phyloP scores from a whole-genome alignment of 2,888 invertebrate genomes.

The Seladonia tumulorum region DNA sequence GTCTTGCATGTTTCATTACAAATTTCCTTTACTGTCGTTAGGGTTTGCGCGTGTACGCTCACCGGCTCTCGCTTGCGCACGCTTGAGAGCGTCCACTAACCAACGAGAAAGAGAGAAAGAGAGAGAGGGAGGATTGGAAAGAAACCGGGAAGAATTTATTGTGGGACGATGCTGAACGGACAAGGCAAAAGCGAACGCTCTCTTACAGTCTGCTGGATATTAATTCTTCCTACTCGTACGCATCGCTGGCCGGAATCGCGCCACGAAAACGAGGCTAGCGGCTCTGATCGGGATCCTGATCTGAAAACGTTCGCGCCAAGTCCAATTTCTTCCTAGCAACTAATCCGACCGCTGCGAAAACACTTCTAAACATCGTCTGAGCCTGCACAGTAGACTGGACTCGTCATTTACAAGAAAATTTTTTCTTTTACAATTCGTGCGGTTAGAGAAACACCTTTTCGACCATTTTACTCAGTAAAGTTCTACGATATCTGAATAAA shows the following conservation, averaged over 20 bases:
- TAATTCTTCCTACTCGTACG: constrained; percentile 71
- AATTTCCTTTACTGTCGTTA: constrained; percentile 79
- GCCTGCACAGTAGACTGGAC: neutral
- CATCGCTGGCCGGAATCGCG: constrained; percentile 53
- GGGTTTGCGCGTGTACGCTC: constrained; percentile 24
- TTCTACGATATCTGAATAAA: too few species aligned
- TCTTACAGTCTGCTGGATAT: constrained; percentile 62
- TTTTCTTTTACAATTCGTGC: too few species aligned
- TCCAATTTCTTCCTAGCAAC: neutral
- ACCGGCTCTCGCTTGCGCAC: neutral
- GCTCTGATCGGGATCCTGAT: constrained; percentile 24
- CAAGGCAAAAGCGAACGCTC: constrained; percentile 69
- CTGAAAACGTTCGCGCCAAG: neutral
- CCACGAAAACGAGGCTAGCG: constrained; percentile 36
- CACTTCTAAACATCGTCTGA: neutral
- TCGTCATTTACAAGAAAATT: neutral
- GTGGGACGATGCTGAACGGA: constrained; percentile 67
- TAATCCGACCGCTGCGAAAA: neutral
- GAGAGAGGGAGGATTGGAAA: constrained; percentile 20
- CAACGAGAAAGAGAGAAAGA: neutral
- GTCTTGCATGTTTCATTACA: constrained; percentile 80
- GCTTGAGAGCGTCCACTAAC: neutral
- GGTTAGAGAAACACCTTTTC: too few species aligned
- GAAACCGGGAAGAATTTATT: constrained; percentile 71
- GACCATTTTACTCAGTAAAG: too few species aligned